A percentile compares a stretch with the other conserved stretches of the same genome.
Evolutionary conservation across 2,113 vertebrate genomes (phyloP).

Genomic region (Conger conger): DNA sequence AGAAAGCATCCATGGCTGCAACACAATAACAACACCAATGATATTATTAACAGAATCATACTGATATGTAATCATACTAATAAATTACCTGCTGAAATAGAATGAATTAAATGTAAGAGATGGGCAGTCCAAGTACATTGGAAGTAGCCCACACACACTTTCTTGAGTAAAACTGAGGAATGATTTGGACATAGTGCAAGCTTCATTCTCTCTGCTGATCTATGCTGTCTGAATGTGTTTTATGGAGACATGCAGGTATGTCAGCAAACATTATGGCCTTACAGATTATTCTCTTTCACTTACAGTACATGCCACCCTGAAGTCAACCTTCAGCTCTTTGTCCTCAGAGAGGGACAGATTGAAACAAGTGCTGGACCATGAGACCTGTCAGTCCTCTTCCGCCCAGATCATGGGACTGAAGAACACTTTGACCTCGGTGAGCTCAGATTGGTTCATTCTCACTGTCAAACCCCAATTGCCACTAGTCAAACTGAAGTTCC

Average conservation of each 20-base stretch:
- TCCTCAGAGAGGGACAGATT: constrained; percentile 84
- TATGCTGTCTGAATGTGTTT: not conserved
- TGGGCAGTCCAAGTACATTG: not conserved
- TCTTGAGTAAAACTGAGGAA: not conserved
- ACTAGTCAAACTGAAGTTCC: not conserved
- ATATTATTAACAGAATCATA: not conserved
- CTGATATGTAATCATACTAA: not conserved
- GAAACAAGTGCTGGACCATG: constrained; percentile 83
- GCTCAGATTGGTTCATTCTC: constrained; percentile 41
- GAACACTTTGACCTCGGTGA: constrained; percentile 86
- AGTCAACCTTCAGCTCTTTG: constrained; percentile 80
- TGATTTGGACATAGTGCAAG: not conserved
- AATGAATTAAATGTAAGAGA: not conserved
- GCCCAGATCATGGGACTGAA: constrained; percentile 87
- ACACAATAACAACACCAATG: not conserved
- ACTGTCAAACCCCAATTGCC: too few species aligned
- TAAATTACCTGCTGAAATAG: not conserved
- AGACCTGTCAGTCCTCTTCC: constrained; percentile 75
- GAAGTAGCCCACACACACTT: not conserved
- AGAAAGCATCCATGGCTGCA: not conserved
- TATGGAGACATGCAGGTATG: not conserved
- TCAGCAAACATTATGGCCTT: not conserved
- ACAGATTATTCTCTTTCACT: constrained; percentile 28
- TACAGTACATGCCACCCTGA: constrained; percentile 82
- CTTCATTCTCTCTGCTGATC: not conserved